Evolutionary conservation across 2,113 vertebrate species (phyloP), one percentile per base, ranked within the genome.

Genomic region (western clawed frog (Xenopus tropicalis)): DNA sequence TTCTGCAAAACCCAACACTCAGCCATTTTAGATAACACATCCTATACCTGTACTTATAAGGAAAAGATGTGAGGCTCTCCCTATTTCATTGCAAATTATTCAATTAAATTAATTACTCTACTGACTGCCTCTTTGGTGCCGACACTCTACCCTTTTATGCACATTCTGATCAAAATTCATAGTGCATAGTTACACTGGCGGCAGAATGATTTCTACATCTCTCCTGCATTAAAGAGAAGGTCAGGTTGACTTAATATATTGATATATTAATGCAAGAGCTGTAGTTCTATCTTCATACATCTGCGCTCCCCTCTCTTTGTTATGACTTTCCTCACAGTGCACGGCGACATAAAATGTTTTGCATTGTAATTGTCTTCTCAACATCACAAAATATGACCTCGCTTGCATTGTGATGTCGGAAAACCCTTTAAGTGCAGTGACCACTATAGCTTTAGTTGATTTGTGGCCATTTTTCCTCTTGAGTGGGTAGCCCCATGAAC

Each of bases 221-320:
- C 52, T 54, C 19, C 52, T 54, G 52, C 52, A 54, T 54, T 54
- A 54, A 54, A 54, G 3, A 54, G 52, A 54, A 54, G 52, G 52
- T 54, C 52, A 54, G 19, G 52, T 54, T 54, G 52, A n/a, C 52
- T 54, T 54, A 54, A 54, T 54, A 54, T 54, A 54, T 54, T n/a
- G 52, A 54, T 54, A 54, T n/a, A 54, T 54, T 20, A 54, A 48
- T 48, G 46, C 16, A 48, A n/a, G 19, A 54, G 52, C 7, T 54
- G 52, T 54, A 54, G 8, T n/a, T 54, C 52, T 54, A 54, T 10
- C 9, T n/a, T n/a, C 52, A n/a, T 54, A 54, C 52, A 54, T 54
- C 52, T 54, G 52, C 52, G 8, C 19, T 54, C 3, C 52, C 17
- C 19, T 54, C 52, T 54, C 8, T 54, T 20, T 17, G 10, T 54